Percentiles rank a stretch among this genome's conserved stretches.
Conservation (phyloP, 2,888 invertebrate genomes). For the Orthosia gracilis region DNA sequence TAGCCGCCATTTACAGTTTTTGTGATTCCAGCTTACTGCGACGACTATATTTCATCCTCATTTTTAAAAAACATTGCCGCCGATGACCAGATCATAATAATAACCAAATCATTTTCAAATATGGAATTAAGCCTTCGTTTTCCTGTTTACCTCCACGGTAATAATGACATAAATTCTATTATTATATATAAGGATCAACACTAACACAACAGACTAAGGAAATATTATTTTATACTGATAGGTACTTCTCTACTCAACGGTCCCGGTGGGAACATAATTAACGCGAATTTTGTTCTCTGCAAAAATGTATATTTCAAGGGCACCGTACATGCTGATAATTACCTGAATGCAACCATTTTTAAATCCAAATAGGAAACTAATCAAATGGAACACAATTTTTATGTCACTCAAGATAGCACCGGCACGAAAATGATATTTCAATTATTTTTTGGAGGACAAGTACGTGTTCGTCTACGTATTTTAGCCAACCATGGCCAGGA, state of each 20-base stretch:
- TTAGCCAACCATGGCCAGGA: conserved; percentile 57
- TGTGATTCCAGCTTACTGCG: neutral
- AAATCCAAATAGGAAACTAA: conserved; percentile 34
- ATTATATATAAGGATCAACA: conserved; percentile 22
- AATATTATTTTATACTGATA: neutral
- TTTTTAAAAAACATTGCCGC: neutral
- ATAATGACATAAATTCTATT: conserved; percentile 24
- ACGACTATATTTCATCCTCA: neutral
- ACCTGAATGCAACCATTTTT: conserved; percentile 72
- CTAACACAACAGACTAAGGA: conserved; percentile 10
- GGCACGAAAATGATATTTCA: conserved; percentile 75
- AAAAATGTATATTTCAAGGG: neutral
- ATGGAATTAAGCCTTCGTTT: conserved; percentile 28
- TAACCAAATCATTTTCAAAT: conserved; percentile 19
- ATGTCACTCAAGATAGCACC: conserved; percentile 76
- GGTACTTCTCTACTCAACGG: neutral
- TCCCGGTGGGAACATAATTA: neutral
- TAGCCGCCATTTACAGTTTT: neutral
- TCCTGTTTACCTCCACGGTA: conserved; percentile 41
- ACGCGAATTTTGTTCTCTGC: neutral
- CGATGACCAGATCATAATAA: neutral
- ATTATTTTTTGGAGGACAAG: conserved; percentile 72
- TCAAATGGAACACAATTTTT: conserved; percentile 69
- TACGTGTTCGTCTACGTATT: conserved; percentile 63
- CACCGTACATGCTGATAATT: conserved; percentile 49